Evolutionary conservation across 2,888 invertebrate species (phyloP), one percentile per base, ranked within the genome.

Genomic region (Tetanocera ferruginea): DNA sequence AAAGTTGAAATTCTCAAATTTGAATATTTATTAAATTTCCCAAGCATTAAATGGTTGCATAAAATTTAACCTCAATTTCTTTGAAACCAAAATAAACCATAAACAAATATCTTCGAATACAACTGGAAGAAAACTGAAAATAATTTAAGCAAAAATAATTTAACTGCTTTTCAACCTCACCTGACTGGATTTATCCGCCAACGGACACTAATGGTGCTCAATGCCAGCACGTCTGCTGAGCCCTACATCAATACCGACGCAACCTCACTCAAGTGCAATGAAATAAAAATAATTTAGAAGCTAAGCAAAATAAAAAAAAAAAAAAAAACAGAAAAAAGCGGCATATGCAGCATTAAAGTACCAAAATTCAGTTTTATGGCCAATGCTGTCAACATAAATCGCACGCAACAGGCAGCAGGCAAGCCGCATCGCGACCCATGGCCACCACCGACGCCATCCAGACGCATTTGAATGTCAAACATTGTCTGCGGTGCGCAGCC

Each of bases 341-440:
- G 5, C 31, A 72, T 60, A 23, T 72, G 57, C 72, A n/a, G 37
- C 43, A 37, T 17, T 37, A 19, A 23, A 72, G 19, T 60, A 17
- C 25, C 60, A 4, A 37, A 72, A 72, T 72, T 72, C 57, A 57
- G 23, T 69, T 69, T 69, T 69, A 51, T 28, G 49, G 49, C 49
- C 23, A 51, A 11, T 25, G 69, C 49, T 57, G 57, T 25, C 55
- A 9, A 37, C 23, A 17, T 67, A 34, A 67, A 55, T 71, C 52
- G 43, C 72, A 55, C 60, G 60, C 57, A 57, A 72, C 72, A 72
- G 57, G 72, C 72, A 52, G 31, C 69, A 23, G 69, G 51, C 69
- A 31, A n/a, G 19, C 25, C 51, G 31, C 28, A 28, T 3, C 69
- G 69, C 37, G 6, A n/a, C 62, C 25, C 31, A 25, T 28, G 5